Base-by-base conservation (phyloP, 1,140 invertebrate species). In the Drosophila ficusphila region DNA sequence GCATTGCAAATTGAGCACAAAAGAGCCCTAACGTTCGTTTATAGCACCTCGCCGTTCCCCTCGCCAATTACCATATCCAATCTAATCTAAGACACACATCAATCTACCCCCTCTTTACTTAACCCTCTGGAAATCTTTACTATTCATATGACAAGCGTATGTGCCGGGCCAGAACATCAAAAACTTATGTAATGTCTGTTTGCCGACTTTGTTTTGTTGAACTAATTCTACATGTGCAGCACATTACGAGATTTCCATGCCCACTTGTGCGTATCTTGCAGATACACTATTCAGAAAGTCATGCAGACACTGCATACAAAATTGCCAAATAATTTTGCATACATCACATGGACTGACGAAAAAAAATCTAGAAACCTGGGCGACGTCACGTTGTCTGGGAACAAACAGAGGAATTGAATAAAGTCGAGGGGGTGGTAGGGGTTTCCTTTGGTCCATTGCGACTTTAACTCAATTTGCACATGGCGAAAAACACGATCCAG, bases 401-500 rank as follows among this genome's bases (percentile, higher is more conserved):
- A 46, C 7, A 25, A 23, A 18, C 21, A 31, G 38, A n/a, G 21
- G 39, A n/a, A 44, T 34, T 19, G 19, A 9, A 36, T 14, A 44
- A 12, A 41, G 25, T 21, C 25, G 31, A 8, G 21, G 39, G 33
- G 51, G 36, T 23, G 44, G 25, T 2, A 9, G 36, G 18, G 21
- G 47, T 61, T 62, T 58, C 41, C 68, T 61, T 72, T 73, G 70
- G 70, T 71, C 47, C 69, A 57, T 44, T 71, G 68, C 52, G 67
- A 73, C 49, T 74, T 60, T 54, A 74, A 64, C 70, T 74, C 70
- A 74, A 74, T 74, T 74, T 73, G 60, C 68, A 51, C 38, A 61
- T 52, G 67, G 65, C 68, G 42, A 70, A 33, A 44, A 27, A 60
- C 46, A 72, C 68, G 47, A 72, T 70, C 67, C 38, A 48, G 52